Evolutionary conservation across 2,888 invertebrate genomes (phyloP), one percentile per base, ranked within the genome.

Genomic region (Drosophila meridiana): DNA sequence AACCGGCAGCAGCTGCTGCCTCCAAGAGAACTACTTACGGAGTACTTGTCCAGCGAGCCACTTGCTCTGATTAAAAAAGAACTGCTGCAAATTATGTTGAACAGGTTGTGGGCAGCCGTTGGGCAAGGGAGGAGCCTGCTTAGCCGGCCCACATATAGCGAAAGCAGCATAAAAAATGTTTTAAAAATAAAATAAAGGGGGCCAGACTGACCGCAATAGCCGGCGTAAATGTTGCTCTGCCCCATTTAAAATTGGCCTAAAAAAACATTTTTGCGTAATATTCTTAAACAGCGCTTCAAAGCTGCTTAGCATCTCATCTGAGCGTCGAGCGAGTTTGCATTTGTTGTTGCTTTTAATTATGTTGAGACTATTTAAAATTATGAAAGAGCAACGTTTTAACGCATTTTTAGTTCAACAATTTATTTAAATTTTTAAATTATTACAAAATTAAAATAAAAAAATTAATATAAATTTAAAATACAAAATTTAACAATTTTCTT

Each of bases 41-140:
- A 50, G 50, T 47, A 57, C 61, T 69, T 50, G 58, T 61, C 59
- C 74, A 58, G 38, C 53, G 40, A 69, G 69, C 71, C 75, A 78
- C 71, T 78, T 78, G 78, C 75, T 78, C 78, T 78, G 78, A 78
- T 78, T 78, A 78, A 78, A 78, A 73, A 78, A 78, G 65, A 75
- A 78, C 59, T 68, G 65, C 75, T 65, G 71, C 75, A 52, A 78
- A 78, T 75, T 75, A 78, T 78, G 78, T 38, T 68, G 62, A 75
- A 53, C 75, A 67, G 71, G 55, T 78, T 58, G 59, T 28, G 43
- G 38, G 48, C 4, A 36, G 40, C 11, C 8, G 32, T 4, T 6
- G 2, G 57, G 30, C 43, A 2, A 28, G 32, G 47, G 47, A 28
- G 38, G 60, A 40, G 56, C 30, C 38, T n/a, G 42, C 62, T 56